Evolutionary conservation across 64 coral and sea anemone genomes (phyloP).

Genomic region (Exaiptasia diaphana): DNA sequence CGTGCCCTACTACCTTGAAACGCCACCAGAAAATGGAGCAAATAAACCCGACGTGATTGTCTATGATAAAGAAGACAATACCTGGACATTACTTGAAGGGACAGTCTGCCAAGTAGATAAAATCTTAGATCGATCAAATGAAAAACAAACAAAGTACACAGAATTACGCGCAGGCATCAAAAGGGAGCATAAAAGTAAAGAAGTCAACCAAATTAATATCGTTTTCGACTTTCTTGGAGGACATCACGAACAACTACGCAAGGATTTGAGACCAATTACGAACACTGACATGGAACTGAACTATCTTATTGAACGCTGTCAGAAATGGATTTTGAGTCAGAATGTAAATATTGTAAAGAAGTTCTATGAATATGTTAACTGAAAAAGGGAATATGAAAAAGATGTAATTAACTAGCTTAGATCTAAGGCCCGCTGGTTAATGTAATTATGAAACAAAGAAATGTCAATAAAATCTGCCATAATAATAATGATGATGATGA

Average conservation of each 20-base stretch:
- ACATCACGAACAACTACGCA: not conserved
- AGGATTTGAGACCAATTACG: not conserved
- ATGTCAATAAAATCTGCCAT: too few relatives aligned
- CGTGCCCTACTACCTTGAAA: not conserved
- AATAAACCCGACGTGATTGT: not conserved
- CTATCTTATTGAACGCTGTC: slow-evolving; percentile 3
- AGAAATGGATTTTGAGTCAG: not conserved
- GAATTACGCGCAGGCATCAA: not conserved
- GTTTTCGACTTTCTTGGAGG: slow-evolving; percentile 7
- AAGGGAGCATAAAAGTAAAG: not conserved
- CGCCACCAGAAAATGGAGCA: slow-evolving; percentile 8
- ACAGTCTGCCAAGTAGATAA: not conserved
- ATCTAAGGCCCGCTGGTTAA: too few relatives aligned
- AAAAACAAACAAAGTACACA: not conserved
- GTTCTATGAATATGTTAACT: not conserved
- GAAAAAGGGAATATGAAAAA: not conserved
- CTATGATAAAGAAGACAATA: slow-evolving; percentile 13
- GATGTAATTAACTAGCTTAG: not conserved
- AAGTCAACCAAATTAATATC: not conserved
- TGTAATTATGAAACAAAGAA: too few relatives aligned
- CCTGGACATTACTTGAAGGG: slow-evolving; percentile 7
- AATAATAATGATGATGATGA: too few relatives aligned
- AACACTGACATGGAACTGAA: not conserved
- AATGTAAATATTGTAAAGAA: not conserved
- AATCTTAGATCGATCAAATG: not conserved